Conservation (phyloP, 2,797 vertebrate genomes). For the Australoheros facetus region DNA sequence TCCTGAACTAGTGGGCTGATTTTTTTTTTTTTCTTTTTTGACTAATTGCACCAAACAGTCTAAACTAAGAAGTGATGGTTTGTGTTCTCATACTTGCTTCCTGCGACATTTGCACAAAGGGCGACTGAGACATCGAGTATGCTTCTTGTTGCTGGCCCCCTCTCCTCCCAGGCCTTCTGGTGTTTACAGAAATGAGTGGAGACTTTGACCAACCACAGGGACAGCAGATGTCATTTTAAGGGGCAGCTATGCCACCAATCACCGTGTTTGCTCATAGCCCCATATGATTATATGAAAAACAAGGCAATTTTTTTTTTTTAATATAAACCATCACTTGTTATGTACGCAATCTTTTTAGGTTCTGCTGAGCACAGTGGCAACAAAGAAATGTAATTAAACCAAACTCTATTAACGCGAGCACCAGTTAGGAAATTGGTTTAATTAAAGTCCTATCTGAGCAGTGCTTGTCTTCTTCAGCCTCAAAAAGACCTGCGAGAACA, state of each 20-base stretch:
- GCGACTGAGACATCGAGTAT: slow-evolving; percentile 45
- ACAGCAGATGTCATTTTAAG: slow-evolving; percentile 77
- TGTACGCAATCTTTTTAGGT: not conserved
- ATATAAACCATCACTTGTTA: not conserved
- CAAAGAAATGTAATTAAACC: not conserved
- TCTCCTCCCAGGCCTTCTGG: slow-evolving; percentile 72
- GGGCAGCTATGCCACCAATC: slow-evolving; percentile 36
- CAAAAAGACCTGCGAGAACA: not conserved
- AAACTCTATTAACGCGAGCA: not conserved
- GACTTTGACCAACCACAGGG: slow-evolving; percentile 57
- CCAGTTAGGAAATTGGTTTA: not conserved
- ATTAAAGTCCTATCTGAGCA: slow-evolving; percentile 7
- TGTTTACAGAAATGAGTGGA: slow-evolving; percentile 75
- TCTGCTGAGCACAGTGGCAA: not conserved
- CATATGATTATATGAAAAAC: slow-evolving; percentile 17
- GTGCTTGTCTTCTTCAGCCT: not conserved
- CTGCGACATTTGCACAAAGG: slow-evolving; percentile 41
- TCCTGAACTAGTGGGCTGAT: not conserved
- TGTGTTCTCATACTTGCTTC: slow-evolving; percentile 35
- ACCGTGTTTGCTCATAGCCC: slow-evolving; percentile 3
- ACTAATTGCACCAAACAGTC: not conserved
- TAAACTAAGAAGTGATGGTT: not conserved
- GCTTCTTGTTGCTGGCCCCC: slow-evolving; percentile 60
- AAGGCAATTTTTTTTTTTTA: not conserved
- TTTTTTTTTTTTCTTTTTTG: not conserved